Evolutionary conservation across 23 tunicate species (phyloP).

Genomic region (Trididemnum clinides): DNA sequence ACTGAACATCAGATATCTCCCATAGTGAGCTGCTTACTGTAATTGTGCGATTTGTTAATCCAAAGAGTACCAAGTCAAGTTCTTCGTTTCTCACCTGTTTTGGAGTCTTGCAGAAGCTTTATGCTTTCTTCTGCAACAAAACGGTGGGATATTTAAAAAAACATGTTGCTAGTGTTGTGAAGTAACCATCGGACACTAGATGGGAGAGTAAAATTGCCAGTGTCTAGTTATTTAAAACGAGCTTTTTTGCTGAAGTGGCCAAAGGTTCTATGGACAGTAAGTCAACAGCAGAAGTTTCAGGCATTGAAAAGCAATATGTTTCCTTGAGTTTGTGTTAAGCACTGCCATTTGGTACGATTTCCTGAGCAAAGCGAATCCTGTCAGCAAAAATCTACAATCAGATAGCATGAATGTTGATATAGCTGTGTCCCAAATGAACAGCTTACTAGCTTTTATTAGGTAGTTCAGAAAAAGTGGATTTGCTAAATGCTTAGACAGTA

Average conservation of each 20-base stretch:
- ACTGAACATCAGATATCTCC: neutral
- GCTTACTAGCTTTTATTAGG: neutral
- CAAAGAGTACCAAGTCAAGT: neutral
- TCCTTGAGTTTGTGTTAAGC: slow-evolving; percentile 1
- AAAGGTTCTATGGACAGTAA: neutral
- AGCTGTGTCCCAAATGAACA: neutral
- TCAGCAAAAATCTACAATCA: neutral
- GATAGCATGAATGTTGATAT: neutral
- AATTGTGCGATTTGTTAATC: neutral
- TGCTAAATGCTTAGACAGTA: neutral
- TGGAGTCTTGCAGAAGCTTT: neutral
- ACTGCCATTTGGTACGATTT: slow-evolving; percentile 2
- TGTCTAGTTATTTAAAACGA: neutral
- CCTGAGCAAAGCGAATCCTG: neutral
- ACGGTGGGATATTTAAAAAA: neutral
- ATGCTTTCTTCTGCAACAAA: neutral
- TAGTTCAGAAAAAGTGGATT: neutral
- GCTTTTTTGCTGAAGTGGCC: neutral
- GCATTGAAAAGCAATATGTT: neutral
- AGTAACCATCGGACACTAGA: neutral
- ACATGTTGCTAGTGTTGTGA: neutral
- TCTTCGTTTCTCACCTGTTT: neutral
- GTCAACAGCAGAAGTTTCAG: neutral
- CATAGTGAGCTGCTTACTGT: neutral
- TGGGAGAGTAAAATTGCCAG: slow-evolving; percentile 7